A percentile compares a stretch with the other conserved stretches of the same genome.
Conservation (phyloP, 2,888 invertebrate genomes). For the Synanthedon tipuliformis region DNA sequence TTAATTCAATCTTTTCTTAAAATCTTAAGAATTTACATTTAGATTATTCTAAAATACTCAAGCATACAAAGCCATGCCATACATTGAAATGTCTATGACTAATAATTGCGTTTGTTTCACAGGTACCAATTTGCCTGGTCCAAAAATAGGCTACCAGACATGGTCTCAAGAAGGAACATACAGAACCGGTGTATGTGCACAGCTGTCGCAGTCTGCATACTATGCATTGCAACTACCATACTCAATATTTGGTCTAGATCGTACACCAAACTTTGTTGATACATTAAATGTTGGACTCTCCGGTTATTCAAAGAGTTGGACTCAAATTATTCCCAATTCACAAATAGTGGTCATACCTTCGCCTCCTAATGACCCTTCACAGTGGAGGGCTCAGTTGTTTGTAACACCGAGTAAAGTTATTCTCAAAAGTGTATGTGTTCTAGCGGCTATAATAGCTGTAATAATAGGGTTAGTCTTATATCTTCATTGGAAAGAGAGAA, state of each 20-base stretch:
- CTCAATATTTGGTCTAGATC: constrained; percentile 95
- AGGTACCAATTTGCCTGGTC: constrained; percentile 91
- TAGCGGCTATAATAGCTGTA: constrained; percentile 87
- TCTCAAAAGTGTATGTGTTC: constrained; percentile 88
- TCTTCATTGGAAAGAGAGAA: constrained; percentile 88
- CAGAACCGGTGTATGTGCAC: constrained; percentile 85
- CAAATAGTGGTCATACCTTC: constrained; percentile 96
- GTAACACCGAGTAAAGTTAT: constrained; percentile 95
- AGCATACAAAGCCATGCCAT: no score
- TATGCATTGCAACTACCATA: constrained; percentile 95
- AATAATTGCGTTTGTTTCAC: constrained; percentile 15
- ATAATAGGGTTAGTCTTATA: constrained; percentile 87
- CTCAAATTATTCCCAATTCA: constrained; percentile 96
- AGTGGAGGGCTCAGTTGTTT: constrained; percentile 93
- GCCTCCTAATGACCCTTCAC: constrained; percentile 78
- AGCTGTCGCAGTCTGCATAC: constrained; percentile 92
- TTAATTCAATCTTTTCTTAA: no score
- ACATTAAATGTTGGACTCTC: constrained; percentile 83
- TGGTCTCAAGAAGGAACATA: constrained; percentile 88
- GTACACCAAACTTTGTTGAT: constrained; percentile 98
- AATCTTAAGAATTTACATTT: not conserved
- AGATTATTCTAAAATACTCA: no score
- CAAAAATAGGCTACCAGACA: constrained; percentile 86
- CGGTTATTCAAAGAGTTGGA: constrained; percentile 81
- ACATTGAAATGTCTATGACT: no score